Conservation (phyloP, 2,113 vertebrate genomes). For the Epinephelus cyanopodus region DNA sequence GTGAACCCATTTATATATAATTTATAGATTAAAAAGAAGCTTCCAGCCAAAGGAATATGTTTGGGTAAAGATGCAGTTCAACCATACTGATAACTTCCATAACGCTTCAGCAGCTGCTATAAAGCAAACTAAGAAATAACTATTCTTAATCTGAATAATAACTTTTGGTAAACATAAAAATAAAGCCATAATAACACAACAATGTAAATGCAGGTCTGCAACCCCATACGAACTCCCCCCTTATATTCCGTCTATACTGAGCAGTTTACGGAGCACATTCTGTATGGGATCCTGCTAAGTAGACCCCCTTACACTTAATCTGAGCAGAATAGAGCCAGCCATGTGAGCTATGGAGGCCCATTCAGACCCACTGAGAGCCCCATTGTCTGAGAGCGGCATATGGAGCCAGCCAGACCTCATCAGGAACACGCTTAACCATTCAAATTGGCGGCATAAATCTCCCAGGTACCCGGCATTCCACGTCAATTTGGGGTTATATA, state of each 20-base stretch:
- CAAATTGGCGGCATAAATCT: constrained; percentile 78
- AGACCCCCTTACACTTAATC: constrained; percentile 50
- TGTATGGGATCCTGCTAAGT: constrained; percentile 23
- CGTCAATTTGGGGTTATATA: constrained; percentile 79
- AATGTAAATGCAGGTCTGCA: constrained; percentile 20
- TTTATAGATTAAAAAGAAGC: constrained; percentile 21
- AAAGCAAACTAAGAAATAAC: background rate
- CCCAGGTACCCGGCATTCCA: constrained; percentile 69
- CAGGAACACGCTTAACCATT: constrained; percentile 74
- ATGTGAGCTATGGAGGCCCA: constrained; percentile 58
- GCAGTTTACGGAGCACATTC: constrained; percentile 11
- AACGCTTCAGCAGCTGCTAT: constrained; percentile 3
- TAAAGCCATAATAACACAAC: background rate
- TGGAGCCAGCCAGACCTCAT: constrained; percentile 68
- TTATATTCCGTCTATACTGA: background rate
- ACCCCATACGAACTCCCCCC: constrained; percentile 6
- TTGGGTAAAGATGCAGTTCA: constrained; percentile 24
- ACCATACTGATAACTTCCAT: constrained; percentile 28
- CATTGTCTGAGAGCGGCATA: constrained; percentile 73
- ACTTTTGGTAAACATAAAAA: background rate
- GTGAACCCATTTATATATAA: constrained; percentile 27
- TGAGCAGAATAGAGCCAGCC: constrained; percentile 41
- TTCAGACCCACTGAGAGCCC: constrained; percentile 69
- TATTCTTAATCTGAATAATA: too few relatives aligned
- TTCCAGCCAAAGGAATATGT: constrained; percentile 16